Percentiles rank a stretch among this genome's conserved stretches.
Conservation (phyloP, 2,888 invertebrate genomes). For the Abrostola triplasia region DNA sequence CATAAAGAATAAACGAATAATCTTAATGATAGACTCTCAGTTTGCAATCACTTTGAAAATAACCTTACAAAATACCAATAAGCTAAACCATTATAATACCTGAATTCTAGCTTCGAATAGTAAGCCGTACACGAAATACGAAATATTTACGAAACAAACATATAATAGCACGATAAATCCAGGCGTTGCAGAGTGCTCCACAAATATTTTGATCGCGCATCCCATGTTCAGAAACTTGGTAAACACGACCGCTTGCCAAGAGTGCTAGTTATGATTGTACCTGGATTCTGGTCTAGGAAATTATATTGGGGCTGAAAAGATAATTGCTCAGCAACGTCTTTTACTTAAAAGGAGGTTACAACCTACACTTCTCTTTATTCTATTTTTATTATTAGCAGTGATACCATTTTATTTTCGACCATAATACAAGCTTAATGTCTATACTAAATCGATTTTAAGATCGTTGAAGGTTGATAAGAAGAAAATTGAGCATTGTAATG, state of each 20-base stretch:
- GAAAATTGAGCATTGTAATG: too few relatives aligned
- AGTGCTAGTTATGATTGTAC: constrained; percentile 28
- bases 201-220: constrained; percentile 56
- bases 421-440: too few relatives aligned
- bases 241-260: constrained; percentile 54
- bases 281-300: constrained; percentile 29
- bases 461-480: too few relatives aligned
- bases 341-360: background rate
- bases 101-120: constrained; percentile 17
- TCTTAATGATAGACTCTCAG: too few relatives aligned
- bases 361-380: too few relatives aligned
- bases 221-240: constrained; percentile 24
- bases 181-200: constrained; percentile 32
- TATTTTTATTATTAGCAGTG: too few relatives aligned
- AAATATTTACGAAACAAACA: constrained; percentile 45
- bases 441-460: too few relatives aligned
- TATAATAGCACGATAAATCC: constrained; percentile 49
- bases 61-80: background rate
- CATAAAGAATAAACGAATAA: too few relatives aligned
- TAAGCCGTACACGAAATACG: constrained; percentile 13
- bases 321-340: background rate
- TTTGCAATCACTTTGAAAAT: background rate
- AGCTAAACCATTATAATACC: constrained; percentile 15
- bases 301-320: constrained; percentile 11
- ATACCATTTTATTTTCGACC: too few relatives aligned